Evolutionary conservation across 1,140 invertebrate genomes (phyloP).

Genomic region (Brachionus sp.): DNA sequence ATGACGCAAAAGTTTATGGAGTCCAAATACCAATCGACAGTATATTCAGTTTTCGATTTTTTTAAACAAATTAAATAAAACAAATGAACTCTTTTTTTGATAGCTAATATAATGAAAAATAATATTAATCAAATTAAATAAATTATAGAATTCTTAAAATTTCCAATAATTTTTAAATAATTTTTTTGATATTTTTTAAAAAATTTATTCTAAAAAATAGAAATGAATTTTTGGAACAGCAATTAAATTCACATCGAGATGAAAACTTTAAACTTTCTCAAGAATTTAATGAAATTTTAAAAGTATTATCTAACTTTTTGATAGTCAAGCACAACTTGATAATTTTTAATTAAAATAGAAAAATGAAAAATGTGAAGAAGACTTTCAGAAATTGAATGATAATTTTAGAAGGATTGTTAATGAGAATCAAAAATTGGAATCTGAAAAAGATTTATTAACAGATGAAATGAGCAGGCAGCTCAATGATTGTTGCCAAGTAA

Average conservation of each 20-base stretch:
- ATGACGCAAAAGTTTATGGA: no score
- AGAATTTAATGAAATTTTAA: background rate
- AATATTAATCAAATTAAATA: no score
- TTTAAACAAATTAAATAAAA: no score
- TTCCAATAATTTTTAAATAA: no score
- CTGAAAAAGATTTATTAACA: background rate
- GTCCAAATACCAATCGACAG: no score
- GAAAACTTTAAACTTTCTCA: background rate
- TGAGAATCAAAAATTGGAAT: background rate
- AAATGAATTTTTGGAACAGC: background rate
- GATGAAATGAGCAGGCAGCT: background rate
- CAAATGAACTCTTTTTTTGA: no score
- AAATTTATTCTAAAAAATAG: background rate
- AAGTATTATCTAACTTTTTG: background rate
- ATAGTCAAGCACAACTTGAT: background rate
- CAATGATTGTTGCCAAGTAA: background rate
- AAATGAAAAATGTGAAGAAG: conserved; percentile 15
- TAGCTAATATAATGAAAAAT: no score
- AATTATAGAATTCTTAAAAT: no score
- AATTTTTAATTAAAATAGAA: background rate
- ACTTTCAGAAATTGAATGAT: background rate
- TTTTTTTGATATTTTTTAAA: no score
- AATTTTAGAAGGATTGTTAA: background rate
- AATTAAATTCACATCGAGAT: background rate
- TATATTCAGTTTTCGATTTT: no score